Evolutionary conservation across 1,140 invertebrate genomes (phyloP).

Genomic region (Sinonovacula constricta): DNA sequence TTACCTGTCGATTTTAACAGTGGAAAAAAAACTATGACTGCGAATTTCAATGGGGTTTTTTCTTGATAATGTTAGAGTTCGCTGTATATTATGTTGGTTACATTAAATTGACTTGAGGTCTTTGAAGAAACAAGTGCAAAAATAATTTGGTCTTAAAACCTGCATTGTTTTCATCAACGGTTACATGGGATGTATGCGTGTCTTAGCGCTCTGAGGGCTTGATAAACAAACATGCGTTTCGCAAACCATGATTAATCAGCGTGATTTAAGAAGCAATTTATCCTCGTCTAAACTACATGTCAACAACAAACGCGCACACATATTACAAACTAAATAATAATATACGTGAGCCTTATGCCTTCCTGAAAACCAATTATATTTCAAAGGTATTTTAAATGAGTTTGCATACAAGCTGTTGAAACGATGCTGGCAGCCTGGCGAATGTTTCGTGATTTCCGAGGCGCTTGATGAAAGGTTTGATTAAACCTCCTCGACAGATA

Average conservation of each 20-base stretch:
- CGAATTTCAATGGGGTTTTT: too few relatives aligned
- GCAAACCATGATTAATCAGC: neutral
- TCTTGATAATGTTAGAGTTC: too few relatives aligned
- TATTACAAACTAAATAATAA: slow-evolving; percentile 1
- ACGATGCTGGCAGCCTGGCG: slow-evolving; percentile 32
- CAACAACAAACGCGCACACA: neutral
- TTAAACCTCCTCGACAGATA: slow-evolving; percentile 45
- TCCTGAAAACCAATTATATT: slow-evolving; percentile 48
- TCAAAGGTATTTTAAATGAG: slow-evolving; percentile 55
- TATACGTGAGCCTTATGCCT: neutral
- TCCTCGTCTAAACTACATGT: neutral
- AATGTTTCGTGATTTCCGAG: slow-evolving; percentile 2
- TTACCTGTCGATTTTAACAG: too few relatives aligned
- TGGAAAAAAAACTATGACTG: too few relatives aligned
- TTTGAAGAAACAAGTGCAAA: too few relatives aligned
- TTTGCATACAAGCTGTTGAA: slow-evolving; percentile 46
- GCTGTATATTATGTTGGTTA: too few relatives aligned
- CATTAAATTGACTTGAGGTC: too few relatives aligned
- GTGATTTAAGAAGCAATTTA: neutral
- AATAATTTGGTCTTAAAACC: too few relatives aligned
- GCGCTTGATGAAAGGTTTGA: slow-evolving; percentile 36
- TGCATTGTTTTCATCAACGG: too few relatives aligned
- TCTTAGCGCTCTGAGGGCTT: too few relatives aligned
- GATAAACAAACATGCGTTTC: neutral
- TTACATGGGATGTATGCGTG: too few relatives aligned